Evolutionary conservation across 2,113 vertebrate genomes (phyloP).

Genomic region (Eolophus roseicapilla): DNA sequence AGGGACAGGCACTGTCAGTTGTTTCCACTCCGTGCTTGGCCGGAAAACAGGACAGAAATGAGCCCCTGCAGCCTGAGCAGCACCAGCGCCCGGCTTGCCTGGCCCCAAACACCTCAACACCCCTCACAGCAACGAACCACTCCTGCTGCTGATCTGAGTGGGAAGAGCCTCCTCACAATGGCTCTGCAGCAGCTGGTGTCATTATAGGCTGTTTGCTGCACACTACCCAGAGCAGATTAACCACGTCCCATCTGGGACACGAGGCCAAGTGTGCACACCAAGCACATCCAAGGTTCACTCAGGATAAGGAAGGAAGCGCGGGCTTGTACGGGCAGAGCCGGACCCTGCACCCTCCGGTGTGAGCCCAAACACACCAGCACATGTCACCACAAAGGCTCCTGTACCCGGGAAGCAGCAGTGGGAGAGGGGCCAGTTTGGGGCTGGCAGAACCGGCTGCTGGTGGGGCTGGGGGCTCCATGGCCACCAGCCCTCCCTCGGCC

Average conservation of each 20-base stretch:
- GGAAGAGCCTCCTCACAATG: rapidly evolving
- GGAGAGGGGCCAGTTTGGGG: not conserved
- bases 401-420: not conserved
- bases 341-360: not conserved
- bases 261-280: not conserved
- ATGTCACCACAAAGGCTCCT: rapidly evolving
- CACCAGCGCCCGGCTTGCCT: rapidly evolving
- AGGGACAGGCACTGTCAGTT: not conserved
- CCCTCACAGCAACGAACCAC: rapidly evolving
- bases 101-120: not conserved
- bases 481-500: not conserved
- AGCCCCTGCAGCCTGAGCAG: not conserved
- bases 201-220: not conserved
- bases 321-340: not conserved
- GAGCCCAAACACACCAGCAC: not conserved
- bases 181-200: rapidly evolving
- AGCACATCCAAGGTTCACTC: not conserved
- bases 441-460: not conserved
- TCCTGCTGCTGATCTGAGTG: rapidly evolving
- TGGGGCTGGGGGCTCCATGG: not conserved
- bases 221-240: not conserved
- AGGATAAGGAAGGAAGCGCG: rapidly evolving
- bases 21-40: rapidly evolving
- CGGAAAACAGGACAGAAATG: not conserved
- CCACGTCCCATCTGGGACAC: not conserved